Percentiles rank a stretch among this genome's conserved stretches.
Conservation (phyloP, 2,888 invertebrate genomes). For the Platycnemis pennipes region DNA sequence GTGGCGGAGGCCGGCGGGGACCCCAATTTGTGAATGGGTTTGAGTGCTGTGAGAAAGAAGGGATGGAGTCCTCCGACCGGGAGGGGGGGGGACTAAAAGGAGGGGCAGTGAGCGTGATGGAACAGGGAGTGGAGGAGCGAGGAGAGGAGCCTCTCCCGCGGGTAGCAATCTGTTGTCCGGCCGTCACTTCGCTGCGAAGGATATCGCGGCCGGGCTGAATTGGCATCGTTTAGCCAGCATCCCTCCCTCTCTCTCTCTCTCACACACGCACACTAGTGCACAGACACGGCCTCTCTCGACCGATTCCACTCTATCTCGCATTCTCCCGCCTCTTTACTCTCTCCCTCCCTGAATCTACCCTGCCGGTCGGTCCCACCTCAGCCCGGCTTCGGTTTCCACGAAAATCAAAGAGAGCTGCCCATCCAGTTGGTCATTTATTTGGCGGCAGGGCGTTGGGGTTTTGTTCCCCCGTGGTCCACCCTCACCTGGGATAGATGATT, state of each 20-base stretch:
- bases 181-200: constrained; percentile 52
- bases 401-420: no score
- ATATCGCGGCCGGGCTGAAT: constrained; percentile 60
- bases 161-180: constrained; percentile 61
- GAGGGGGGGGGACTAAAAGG: not conserved
- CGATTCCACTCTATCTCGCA: no score
- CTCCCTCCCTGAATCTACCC: not conserved
- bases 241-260: not conserved
- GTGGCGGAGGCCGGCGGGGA: constrained; percentile 51
- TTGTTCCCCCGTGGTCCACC: no score
- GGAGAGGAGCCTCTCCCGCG: not conserved
- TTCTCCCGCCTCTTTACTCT: not conserved
- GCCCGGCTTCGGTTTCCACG: no score
- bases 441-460: no score
- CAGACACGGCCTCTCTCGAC: no score
- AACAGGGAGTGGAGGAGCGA: not conserved
- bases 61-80: not conserved
- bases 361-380: no score
- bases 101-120: not conserved
- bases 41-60: constrained; percentile 60
- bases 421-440: no score
- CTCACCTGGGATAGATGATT: no score
- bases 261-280: no score
- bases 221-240: not conserved
- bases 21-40: constrained; percentile 65